These are phyloP conservation scores for Hymenochirus boettgeri DNA, from an alignment of 2,113 vertebrate genomes.

Conservation along the genomic window DNA sequence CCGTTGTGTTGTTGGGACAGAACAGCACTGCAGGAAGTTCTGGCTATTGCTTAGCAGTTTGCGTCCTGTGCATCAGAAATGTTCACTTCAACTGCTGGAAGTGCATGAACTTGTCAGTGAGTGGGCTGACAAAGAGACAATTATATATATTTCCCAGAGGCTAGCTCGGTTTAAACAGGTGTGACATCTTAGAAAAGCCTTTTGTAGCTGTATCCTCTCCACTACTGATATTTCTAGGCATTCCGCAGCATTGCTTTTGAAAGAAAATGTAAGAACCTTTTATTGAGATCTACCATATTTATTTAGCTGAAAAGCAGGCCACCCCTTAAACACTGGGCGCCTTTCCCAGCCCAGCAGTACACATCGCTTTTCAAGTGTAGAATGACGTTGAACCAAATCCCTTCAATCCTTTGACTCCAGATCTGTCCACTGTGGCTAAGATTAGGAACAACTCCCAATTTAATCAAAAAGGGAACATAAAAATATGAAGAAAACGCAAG, in stretches of 20 bases:
- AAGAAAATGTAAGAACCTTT: slow-evolving; percentile 10
- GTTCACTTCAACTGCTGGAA: slow-evolving; percentile 13
- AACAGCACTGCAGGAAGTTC: slow-evolving; percentile 22
- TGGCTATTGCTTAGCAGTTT: slow-evolving; percentile 16
- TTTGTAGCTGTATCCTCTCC: slow-evolving; percentile 18
- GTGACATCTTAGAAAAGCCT: slow-evolving; percentile 30
- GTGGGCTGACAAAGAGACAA: slow-evolving; percentile 38
- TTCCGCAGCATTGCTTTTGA: neutral
- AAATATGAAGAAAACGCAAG: no score
- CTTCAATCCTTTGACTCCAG: no score
- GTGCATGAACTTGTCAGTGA: slow-evolving; percentile 34
- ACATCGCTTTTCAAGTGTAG: no score
- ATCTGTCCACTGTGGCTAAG: no score
- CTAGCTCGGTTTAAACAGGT: slow-evolving; percentile 37
- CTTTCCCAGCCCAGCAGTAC: no score
- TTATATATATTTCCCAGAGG: slow-evolving; percentile 28
- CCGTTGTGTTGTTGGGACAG: slow-evolving; percentile 22
- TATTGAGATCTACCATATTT: neutral
- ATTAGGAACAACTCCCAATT: no score
- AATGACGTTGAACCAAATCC: no score
- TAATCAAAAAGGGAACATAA: no score
- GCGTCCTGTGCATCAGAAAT: slow-evolving; percentile 9
- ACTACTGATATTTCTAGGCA: neutral
- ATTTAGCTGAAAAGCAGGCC: no score
- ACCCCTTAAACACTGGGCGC: no score